A percentile compares a stretch with the other conserved stretches of the same genome.
phyloP scores from a whole-genome alignment of 2,888 invertebrate genomes.

The Melikaiella ostensackeni region DNA sequence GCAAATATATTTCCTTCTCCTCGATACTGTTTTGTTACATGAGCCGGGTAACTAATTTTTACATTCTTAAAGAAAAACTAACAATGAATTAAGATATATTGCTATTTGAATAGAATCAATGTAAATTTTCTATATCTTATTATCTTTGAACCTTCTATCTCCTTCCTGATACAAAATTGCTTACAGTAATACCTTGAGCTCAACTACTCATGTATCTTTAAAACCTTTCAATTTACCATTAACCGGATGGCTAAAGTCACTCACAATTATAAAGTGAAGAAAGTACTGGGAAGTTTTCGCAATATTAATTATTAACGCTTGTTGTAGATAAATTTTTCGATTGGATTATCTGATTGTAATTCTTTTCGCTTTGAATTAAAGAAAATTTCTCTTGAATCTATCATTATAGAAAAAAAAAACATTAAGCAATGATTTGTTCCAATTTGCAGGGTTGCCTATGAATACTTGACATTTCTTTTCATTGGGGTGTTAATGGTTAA shows the following conservation, averaged over 20 bases:
- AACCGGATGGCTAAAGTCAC: background rate
- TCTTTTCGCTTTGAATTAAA: too few species aligned
- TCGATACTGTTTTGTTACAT: background rate
- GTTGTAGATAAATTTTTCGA: background rate
- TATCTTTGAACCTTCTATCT: background rate
- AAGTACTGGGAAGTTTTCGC: conserved; percentile 15
- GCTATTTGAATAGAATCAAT: background rate
- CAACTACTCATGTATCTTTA: background rate
- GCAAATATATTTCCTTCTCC: background rate
- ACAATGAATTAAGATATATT: background rate
- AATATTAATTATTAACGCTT: background rate
- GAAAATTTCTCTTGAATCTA: too few species aligned
- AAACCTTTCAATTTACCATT: background rate
- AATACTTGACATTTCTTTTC: too few species aligned
- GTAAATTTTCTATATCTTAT: background rate
- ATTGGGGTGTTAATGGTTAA: too few species aligned
- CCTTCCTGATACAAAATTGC: background rate
- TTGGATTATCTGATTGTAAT: too few species aligned
- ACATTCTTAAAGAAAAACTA: background rate
- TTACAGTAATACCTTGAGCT: background rate
- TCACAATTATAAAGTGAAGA: conserved; percentile 1
- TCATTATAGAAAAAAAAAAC: too few species aligned
- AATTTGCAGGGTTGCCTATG: too few species aligned
- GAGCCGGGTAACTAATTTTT: background rate
- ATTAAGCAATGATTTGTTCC: too few species aligned